Conservation (phyloP, 2,797 vertebrate species). For the Lithobates sylvaticus region DNA sequence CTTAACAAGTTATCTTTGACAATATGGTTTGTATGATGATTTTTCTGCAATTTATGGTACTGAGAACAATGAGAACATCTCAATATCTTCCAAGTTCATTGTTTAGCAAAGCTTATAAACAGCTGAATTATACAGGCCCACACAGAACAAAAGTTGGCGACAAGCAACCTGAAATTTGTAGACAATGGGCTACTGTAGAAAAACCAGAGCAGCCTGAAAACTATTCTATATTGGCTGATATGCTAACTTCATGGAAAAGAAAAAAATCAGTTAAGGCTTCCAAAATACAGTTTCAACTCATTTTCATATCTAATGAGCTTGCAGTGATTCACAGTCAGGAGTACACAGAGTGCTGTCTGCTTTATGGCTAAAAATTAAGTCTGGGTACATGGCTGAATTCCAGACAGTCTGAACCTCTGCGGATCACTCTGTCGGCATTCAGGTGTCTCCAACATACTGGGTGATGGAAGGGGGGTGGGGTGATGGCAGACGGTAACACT, state of each 20-base stretch:
- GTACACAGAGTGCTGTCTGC: constrained; percentile 22
- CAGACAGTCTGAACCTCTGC: constrained; percentile 61
- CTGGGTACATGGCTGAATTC: constrained; percentile 53
- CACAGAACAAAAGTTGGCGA: background rate
- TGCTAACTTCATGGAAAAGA: too few species aligned
- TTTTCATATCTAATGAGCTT: background rate
- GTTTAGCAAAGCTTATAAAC: background rate
- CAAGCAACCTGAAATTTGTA: background rate
- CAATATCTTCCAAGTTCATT: background rate
- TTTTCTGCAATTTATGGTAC: background rate
- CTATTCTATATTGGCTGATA: background rate
- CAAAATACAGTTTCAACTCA: background rate
- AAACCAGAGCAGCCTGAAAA: background rate
- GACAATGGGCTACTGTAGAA: background rate
- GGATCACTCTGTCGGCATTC: constrained; percentile 58
- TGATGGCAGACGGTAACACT: constrained; percentile 48
- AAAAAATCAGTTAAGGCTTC: too few species aligned
- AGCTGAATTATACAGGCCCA: background rate
- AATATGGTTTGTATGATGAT: background rate
- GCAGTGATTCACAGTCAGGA: constrained; percentile 5
- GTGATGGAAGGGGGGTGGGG: constrained; percentile 49
- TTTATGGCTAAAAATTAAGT: constrained; percentile 43
- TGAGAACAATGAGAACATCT: too few species aligned
- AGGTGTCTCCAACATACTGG: constrained; percentile 60
- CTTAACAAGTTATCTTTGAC: too few species aligned